phyloP scores from a whole-genome alignment of 2,888 invertebrate genomes.

The Camponotus fellah region DNA sequence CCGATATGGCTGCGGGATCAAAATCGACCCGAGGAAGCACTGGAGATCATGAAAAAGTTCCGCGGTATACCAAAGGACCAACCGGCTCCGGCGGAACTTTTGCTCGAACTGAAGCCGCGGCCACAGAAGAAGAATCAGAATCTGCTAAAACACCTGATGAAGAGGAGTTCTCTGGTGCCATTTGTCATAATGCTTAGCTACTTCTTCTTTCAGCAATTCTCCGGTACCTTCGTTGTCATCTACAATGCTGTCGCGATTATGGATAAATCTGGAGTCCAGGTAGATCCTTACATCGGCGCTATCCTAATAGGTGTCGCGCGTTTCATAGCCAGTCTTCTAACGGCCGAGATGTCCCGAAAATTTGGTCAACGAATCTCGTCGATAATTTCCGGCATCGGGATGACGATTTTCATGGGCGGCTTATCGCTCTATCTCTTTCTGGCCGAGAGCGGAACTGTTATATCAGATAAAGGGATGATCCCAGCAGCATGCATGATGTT shows the following conservation, averaged over 20 bases:
- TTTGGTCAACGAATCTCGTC: conserved; percentile 88
- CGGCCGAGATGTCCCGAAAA: conserved; percentile 86
- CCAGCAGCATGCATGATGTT: conserved; percentile 86
- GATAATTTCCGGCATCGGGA: conserved; percentile 88
- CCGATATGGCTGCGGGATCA: conserved; percentile 87
- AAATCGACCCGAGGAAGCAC: conserved; percentile 86
- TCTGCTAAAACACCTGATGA: conserved; percentile 78
- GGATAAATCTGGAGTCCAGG: conserved; percentile 85
- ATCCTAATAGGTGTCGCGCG: conserved; percentile 87
- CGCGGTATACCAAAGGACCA: conserved; percentile 81
- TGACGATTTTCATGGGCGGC: conserved; percentile 87
- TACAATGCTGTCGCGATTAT: conserved; percentile 88
- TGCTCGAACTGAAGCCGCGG: conserved; percentile 69
- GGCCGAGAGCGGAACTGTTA: conserved; percentile 75
- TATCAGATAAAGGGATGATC: conserved; percentile 79
- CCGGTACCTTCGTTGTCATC: conserved; percentile 87
- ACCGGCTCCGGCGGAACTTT: conserved; percentile 68
- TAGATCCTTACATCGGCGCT: conserved; percentile 86
- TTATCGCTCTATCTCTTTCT: conserved; percentile 86
- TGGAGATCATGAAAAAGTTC: conserved; percentile 84
- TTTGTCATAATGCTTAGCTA: conserved; percentile 86
- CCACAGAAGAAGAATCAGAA: conserved; percentile 72
- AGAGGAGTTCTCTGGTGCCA: conserved; percentile 86
- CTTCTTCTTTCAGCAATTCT: conserved; percentile 88
- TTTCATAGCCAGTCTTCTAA: conserved; percentile 85